Base-by-base conservation (phyloP, 2,113 vertebrate genomes). In the Brachirus orientalis region DNA sequence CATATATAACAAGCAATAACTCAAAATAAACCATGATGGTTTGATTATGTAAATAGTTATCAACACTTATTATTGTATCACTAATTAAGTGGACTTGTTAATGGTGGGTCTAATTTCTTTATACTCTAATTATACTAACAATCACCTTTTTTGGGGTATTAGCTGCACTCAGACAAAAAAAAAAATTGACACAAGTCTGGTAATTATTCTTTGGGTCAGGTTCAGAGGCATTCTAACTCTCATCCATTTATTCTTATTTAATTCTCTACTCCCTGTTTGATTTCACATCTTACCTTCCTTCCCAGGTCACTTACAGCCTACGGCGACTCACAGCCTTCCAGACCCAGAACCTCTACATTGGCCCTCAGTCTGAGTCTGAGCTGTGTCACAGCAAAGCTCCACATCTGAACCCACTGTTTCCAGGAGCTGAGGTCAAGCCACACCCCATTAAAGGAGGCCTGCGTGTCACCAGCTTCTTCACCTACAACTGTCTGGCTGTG, bases 401-500 rank as follows among this genome's bases (percentile, higher is more conserved):
- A 1, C 85, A 86, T 1, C 72, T 93, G 1, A 91, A 90, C 0
- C 74, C 78, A 0, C 83, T 96, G 35, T 95, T 95, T 56, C 93
- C 92, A 2, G 93, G 85, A 8, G 57, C 41, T 0, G 72, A 95
- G 58, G 69, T 87, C 40, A 76, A 87, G 4, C 95, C 95, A 0
- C 88, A 98, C 12, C 90, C 93, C 9, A 84, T 93, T 19, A 98
- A 98, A 83, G 97, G 97, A 1, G 97, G 97, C 43, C 90, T 96
- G 3, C 28, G 62, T 0, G 92, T 98, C 69, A 91, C 86, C 0
- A 89, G 72, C 11, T 96, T 94, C 72, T 94, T 98, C 86, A 98
- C 94, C 16, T 97, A 97, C 90, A 96, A 96, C 90, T 98, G 97
- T 64, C 86, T 98, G 70, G 59, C 79, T 8, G 96, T 98, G 82